Percentiles rank a stretch among this genome's conserved stretches.
Evolutionary conservation across 2,113 vertebrate genomes (phyloP).

Genomic region (Pedionomus torquatus): DNA sequence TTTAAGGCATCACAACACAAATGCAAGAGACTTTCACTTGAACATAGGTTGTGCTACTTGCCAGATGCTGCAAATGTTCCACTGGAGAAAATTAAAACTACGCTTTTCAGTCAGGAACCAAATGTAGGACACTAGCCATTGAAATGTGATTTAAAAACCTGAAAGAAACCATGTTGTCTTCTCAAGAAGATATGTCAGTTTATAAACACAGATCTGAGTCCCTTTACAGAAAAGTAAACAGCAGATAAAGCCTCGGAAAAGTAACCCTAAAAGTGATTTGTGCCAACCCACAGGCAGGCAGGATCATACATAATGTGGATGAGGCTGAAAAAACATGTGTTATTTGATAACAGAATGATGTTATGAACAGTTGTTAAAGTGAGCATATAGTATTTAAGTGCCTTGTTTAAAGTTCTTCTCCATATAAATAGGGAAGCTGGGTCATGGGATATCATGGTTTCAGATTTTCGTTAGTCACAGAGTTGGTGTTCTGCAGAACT

Average conservation of each 20-base stretch:
- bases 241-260: background rate
- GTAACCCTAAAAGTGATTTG: background rate
- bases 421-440: background rate
- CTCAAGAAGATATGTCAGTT: background rate
- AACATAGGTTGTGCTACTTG: slow-evolving; percentile 5
- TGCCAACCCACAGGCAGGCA: background rate
- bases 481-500: background rate
- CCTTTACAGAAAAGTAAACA: background rate
- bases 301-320: background rate
- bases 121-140: slow-evolving; percentile 9
- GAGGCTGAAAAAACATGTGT: background rate
- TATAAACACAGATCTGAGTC: background rate
- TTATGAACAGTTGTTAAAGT: background rate
- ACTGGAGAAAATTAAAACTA: slow-evolving; percentile 5
- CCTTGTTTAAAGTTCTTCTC: background rate
- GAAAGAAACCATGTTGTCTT: background rate
- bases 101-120: background rate
- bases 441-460: background rate
- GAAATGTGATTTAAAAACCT: background rate
- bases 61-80: slow-evolving; percentile 32
- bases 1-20: slow-evolving; percentile 22
- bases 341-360: background rate
- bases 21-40: slow-evolving; percentile 11
- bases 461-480: background rate
- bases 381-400: background rate